These are phyloP conservation scores for Lasius fuliginosus DNA, from an alignment of 2,888 invertebrate genomes.

Conservation along the genomic window DNA sequence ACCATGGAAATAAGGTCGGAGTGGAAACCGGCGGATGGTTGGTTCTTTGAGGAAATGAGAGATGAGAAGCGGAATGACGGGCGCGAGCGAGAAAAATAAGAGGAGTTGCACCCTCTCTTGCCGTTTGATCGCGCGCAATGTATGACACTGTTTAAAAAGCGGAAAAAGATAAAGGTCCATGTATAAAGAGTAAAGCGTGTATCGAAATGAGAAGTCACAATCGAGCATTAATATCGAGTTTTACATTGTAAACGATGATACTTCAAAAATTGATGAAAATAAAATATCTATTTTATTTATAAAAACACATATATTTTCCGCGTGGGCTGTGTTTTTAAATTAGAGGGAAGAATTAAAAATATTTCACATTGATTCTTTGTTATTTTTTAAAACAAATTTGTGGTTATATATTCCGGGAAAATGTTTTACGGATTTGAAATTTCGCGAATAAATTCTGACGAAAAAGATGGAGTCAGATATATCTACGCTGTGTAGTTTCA, in stretches of 20 bases:
- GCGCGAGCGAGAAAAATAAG: constrained; percentile 39
- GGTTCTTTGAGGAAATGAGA: constrained; percentile 35
- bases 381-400: constrained; percentile 38
- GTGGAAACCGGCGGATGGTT: constrained; percentile 52
- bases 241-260: constrained; percentile 31
- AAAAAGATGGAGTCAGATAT: constrained; percentile 31
- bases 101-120: not conserved
- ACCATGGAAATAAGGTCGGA: constrained; percentile 56
- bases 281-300: constrained; percentile 18
- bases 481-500: constrained; percentile 59
- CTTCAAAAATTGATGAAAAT: constrained; percentile 30
- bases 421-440: constrained; percentile 31
- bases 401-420: constrained; percentile 29
- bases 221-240: constrained; percentile 45
- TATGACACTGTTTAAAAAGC: constrained; percentile 41
- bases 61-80: constrained; percentile 29
- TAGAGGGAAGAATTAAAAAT: constrained; percentile 23
- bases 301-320: constrained; percentile 10
- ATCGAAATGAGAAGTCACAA: constrained; percentile 20
- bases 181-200: constrained; percentile 14
- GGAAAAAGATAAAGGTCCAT: constrained; percentile 14
- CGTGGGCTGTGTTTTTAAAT: constrained; percentile 30
- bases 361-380: constrained; percentile 6
- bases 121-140: constrained; percentile 24
- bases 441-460: constrained; percentile 22